Evolutionary conservation across 2,797 vertebrate genomes (phyloP), one percentile per base, ranked within the genome.

Genomic region (Columba guinea): DNA sequence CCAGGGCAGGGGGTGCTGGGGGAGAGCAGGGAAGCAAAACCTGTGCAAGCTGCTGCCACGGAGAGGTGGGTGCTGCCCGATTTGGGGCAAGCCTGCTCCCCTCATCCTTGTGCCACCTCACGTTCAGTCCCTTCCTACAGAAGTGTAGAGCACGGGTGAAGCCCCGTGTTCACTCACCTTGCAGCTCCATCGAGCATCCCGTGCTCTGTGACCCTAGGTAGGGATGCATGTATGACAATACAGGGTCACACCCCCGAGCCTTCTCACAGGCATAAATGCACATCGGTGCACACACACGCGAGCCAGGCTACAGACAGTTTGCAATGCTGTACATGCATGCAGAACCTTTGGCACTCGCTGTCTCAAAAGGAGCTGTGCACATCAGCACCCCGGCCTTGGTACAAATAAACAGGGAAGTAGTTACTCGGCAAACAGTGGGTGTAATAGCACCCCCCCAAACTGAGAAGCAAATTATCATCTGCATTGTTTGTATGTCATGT

Each of bases 61-160:
- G 56, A 35, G 39, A 24, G 13, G 9, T 7, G 48, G 27, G 37
- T 41, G 24, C 2, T 22, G 63, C 37, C 17, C 3, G 35, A 3
- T 10, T 35, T 1, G 0, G 35, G 64, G 22, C 22, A 51, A 7
- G 32, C 34, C 35, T 37, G 28, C 11, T 65, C 52, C n/a, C 56
- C 71, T 82, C 28, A 0, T 8, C 76, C 64, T 13, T 2, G 3
- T n/a, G 65, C 27, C 46, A 4, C 10, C 35, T n/a, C n/a, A 4
- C 2, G 0, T 39, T 32, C 37, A 13, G 37, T 13, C 77, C 34
- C 55, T 83, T 49, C 64, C 35, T 18, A 18, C 39, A 64, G 9
- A 69, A 30, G 3, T 5, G 0, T 0, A 7, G 34, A 32, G 16
- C 56, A 4, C 1, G 0, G 2, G 18, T 10, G 5, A 8, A 26